Evolutionary conservation across 1,140 invertebrate genomes (phyloP).

Genomic region (Hylaeus anthracinus): DNA sequence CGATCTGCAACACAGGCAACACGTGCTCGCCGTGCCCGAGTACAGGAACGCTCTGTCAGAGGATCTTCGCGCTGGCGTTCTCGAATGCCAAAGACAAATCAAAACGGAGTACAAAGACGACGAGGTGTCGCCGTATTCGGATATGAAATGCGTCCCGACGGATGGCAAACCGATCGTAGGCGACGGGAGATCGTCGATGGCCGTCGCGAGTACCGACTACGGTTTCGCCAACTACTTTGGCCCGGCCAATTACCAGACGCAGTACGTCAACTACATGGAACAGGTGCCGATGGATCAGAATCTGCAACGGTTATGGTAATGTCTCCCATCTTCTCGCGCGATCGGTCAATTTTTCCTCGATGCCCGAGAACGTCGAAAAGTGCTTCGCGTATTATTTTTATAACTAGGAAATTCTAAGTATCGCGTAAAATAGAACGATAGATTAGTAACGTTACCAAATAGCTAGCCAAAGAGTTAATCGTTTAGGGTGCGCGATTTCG

Average conservation of each 20-base stretch:
- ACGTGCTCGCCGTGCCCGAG: slow-evolving; percentile 42
- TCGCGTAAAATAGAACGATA: neutral
- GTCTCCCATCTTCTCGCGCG: neutral
- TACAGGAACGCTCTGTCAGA: slow-evolving; percentile 56
- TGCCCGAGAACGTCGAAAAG: neutral
- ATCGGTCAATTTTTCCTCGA: neutral
- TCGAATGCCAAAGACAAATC: slow-evolving; percentile 49
- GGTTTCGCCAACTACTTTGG: slow-evolving; percentile 71
- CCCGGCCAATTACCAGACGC: slow-evolving; percentile 74
- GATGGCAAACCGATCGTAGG: slow-evolving; percentile 59
- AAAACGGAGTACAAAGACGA: slow-evolving; percentile 69
- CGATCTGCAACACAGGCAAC: slow-evolving; percentile 54
- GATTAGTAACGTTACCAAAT: slow-evolving; percentile 14
- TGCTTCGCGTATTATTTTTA: slow-evolving; percentile 9
- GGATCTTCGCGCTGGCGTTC: slow-evolving; percentile 32
- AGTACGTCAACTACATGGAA: slow-evolving; percentile 77
- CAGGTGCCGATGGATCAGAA: slow-evolving; percentile 73
- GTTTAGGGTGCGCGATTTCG: neutral
- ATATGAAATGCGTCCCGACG: slow-evolving; percentile 56
- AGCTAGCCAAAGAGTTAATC: slow-evolving; percentile 38
- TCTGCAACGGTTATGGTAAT: slow-evolving; percentile 76
- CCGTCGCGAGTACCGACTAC: slow-evolving; percentile 67
- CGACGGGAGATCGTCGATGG: slow-evolving; percentile 66
- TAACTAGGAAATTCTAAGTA: neutral
- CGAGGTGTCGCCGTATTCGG: slow-evolving; percentile 65